Evolutionary conservation across 2,888 invertebrate species (phyloP).

Genomic region (Ophonus ardosiacus): DNA sequence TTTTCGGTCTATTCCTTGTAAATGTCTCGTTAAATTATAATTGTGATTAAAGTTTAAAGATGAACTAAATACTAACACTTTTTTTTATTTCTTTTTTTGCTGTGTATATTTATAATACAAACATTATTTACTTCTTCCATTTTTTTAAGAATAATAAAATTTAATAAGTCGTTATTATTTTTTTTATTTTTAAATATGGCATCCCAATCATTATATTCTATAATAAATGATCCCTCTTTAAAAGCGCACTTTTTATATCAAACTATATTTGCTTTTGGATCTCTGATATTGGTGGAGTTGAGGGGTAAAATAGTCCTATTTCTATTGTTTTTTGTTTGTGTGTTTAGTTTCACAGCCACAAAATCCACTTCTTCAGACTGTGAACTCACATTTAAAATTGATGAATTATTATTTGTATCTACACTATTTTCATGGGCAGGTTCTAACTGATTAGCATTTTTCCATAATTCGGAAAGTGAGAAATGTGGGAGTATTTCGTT

Average conservation of each 20-base stretch:
- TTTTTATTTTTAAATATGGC: not conserved
- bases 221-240: conserved; percentile 5
- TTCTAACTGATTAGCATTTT: too few species aligned
- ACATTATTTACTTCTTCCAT: not conserved
- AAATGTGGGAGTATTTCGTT: too few species aligned
- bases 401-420: too few species aligned
- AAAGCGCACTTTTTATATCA: not conserved
- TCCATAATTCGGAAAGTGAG: too few species aligned
- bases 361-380: too few species aligned
- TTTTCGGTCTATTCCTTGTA: not conserved
- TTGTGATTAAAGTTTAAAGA: not conserved
- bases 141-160: not conserved
- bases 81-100: not conserved
- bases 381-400: too few species aligned
- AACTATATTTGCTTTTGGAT: not conserved
- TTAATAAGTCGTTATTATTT: not conserved
- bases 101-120: not conserved
- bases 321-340: too few species aligned
- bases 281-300: not conserved
- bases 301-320: conserved; percentile 4
- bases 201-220: not conserved
- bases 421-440: too few species aligned
- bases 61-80: not conserved
- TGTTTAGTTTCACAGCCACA: too few species aligned
- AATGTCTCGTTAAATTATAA: not conserved